phyloP scores from a whole-genome alignment of 1,140 invertebrate genomes.

The Zaprionus tsacasi region DNA sequence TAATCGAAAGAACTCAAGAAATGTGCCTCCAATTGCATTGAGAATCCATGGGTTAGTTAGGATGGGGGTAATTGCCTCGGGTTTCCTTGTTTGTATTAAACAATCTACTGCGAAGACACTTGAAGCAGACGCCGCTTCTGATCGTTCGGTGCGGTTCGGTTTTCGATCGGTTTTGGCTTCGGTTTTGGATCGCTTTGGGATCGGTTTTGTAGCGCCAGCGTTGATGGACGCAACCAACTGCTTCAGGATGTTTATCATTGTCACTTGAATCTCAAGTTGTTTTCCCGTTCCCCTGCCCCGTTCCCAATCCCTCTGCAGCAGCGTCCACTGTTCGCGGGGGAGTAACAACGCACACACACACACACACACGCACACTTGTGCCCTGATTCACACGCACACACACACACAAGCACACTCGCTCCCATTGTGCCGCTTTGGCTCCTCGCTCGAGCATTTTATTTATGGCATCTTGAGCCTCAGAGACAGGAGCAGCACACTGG shows the following conservation, averaged over 20 bases:
- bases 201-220: constrained; percentile 38
- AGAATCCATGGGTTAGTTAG: background rate
- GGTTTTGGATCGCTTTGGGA: background rate
- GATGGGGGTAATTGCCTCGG: constrained; percentile 5
- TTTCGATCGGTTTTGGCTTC: background rate
- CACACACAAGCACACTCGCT: constrained; percentile 8
- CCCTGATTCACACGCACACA: constrained; percentile 10
- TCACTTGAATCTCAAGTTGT: constrained; percentile 70
- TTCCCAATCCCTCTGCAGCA: constrained; percentile 2
- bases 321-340: constrained; percentile 57
- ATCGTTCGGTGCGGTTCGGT: background rate
- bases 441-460: constrained; percentile 57
- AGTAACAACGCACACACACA: constrained; percentile 32
- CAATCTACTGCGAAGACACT: constrained; percentile 57
- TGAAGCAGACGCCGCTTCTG: constrained; percentile 43
- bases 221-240: constrained; percentile 65
- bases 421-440: background rate
- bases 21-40: constrained; percentile 7
- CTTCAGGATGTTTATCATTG: constrained; percentile 77
- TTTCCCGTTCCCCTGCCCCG: constrained; percentile 25
- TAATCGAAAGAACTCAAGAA: background rate
- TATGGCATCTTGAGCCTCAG: constrained; percentile 47
- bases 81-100: constrained; percentile 17
- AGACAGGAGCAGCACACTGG: constrained; percentile 36
- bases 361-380: constrained; percentile 9